phyloP scores from a whole-genome alignment of 2,113 vertebrate species.

The Ceyx melanurus region DNA sequence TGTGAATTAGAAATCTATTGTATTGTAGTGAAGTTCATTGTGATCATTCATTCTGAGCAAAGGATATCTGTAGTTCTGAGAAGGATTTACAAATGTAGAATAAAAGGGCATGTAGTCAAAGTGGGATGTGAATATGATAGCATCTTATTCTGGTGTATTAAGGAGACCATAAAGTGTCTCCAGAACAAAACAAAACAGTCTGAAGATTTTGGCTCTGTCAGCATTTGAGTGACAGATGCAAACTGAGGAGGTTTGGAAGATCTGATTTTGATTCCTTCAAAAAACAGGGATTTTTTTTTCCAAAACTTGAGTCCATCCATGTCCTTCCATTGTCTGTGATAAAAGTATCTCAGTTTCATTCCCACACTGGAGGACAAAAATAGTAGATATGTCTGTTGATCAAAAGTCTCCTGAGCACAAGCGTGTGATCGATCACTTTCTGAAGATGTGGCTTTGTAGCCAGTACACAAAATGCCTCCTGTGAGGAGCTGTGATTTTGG shows the following conservation, averaged over 20 bases:
- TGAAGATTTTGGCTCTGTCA: neutral
- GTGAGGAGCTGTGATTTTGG: neutral
- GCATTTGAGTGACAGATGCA: neutral
- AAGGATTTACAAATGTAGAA: no score
- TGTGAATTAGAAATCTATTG: no score
- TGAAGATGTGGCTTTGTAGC: neutral
- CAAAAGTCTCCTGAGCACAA: neutral
- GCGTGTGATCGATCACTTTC: neutral
- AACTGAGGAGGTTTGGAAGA: neutral
- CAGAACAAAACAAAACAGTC: neutral
- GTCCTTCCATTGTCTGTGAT: neutral
- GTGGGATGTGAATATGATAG: no score
- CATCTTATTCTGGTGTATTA: neutral
- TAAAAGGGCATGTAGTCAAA: no score
- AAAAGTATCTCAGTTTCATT: neutral
- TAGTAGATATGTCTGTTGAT: neutral
- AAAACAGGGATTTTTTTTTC: neutral
- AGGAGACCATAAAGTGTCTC: neutral
- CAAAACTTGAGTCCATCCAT: neutral
- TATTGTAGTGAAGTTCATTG: no score
- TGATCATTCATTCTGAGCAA: no score
- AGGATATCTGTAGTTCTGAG: no score
- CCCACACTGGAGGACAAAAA: neutral
- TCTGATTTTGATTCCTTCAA: neutral
- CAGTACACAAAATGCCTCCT: neutral